Percentiles rank a stretch among this genome's conserved stretches.
Conservation (phyloP, 2,113 vertebrate species). For the Crotophaga sulcirostris region DNA sequence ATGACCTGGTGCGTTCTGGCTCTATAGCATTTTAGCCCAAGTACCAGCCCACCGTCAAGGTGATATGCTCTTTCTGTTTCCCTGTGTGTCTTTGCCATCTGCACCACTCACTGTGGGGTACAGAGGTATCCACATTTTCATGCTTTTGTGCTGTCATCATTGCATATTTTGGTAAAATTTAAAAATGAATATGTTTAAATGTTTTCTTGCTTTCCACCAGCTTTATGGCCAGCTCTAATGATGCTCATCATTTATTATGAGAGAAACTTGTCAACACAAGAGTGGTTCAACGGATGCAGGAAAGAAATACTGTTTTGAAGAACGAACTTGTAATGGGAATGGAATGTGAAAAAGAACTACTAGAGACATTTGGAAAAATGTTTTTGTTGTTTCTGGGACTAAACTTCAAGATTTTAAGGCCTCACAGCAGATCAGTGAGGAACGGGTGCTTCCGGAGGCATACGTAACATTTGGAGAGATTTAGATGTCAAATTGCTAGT, state of each 20-base stretch:
- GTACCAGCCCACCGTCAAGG: rapidly evolving
- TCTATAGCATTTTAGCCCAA: rapidly evolving
- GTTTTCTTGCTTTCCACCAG: neutral
- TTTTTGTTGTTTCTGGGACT: neutral
- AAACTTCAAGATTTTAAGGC: neutral
- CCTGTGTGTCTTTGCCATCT: neutral
- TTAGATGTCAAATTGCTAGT: neutral
- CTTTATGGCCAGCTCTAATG: neutral
- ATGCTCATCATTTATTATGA: neutral
- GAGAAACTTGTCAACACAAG: neutral
- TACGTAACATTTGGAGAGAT: neutral
- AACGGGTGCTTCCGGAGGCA: neutral
- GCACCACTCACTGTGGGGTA: neutral
- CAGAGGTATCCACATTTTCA: neutral
- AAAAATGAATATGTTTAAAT: neutral
- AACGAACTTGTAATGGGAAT: neutral
- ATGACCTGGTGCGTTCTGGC: rapidly evolving
- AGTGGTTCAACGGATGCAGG: neutral
- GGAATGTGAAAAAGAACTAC: neutral
- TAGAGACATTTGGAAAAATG: neutral
- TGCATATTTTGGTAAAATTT: neutral
- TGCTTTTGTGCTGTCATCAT: neutral
- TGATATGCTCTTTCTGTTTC: neutral
- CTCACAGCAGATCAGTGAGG: neutral
- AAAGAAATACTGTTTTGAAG: neutral